Percentiles rank a stretch among this genome's conserved stretches.
phyloP scores from a whole-genome alignment of 2,888 invertebrate genomes.

The Toxonevra muliebris region DNA sequence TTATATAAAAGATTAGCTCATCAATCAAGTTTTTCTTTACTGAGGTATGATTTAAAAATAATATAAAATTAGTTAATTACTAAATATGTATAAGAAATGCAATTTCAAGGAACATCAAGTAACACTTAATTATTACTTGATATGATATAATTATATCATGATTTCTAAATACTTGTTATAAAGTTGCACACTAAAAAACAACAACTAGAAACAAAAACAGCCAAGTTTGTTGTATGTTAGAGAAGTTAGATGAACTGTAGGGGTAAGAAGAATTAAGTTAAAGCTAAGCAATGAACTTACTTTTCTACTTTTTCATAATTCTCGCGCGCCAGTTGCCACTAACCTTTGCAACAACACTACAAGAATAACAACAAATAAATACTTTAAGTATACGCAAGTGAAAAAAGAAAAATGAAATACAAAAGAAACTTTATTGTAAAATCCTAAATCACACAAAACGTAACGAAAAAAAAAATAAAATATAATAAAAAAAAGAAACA shows the following conservation, averaged over 20 bases:
- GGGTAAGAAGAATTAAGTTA: neutral
- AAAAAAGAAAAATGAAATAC: neutral
- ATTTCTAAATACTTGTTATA: neutral
- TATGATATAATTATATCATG: neutral
- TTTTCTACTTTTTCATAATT: constrained; percentile 16
- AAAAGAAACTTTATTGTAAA: neutral
- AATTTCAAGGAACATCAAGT: no score
- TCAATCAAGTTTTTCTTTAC: no score
- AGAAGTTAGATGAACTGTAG: no score
- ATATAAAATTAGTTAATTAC: no score
- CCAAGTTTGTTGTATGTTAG: neutral
- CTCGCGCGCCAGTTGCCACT: constrained; percentile 28
- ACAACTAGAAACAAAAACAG: neutral
- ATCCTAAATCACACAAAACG: neutral
- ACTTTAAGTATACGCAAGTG: neutral
- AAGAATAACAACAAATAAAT: constrained; percentile 15
- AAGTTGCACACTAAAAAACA: neutral
- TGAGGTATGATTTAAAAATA: no score
- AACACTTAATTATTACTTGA: no score
- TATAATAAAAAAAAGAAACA: constrained; percentile 2
- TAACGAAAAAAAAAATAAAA: constrained; percentile 4
- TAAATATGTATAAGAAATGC: no score
- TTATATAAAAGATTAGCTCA: no score
- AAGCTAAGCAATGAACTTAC: neutral
- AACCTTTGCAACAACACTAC: constrained; percentile 20